These are phyloP conservation scores for Hemistola chrysoprasaria DNA, from an alignment of 2,888 invertebrate genomes.

Conservation along the genomic window DNA sequence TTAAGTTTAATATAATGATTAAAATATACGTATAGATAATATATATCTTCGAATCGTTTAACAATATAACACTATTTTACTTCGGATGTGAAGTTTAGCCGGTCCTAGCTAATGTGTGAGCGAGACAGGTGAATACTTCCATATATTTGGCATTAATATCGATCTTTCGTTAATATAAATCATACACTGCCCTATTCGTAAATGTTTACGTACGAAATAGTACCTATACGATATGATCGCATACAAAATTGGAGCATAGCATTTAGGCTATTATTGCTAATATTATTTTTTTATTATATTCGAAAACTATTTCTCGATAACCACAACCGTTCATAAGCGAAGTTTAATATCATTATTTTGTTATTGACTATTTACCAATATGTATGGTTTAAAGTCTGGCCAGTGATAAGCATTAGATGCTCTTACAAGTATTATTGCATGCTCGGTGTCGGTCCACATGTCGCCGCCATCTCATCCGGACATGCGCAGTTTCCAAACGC, in stretches of 20 bases:
- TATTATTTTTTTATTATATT: constrained; percentile 71
- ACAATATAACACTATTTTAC: constrained; percentile 79
- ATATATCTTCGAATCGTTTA: constrained; percentile 71
- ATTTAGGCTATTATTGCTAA: constrained; percentile 81
- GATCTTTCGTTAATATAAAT: constrained; percentile 37
- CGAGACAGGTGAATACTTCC: constrained; percentile 37
- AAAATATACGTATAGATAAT: constrained; percentile 81
- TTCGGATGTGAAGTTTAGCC: constrained; percentile 60
- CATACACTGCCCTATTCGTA: constrained; percentile 35
- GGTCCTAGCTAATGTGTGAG: constrained; percentile 35
- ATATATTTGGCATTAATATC: constrained; percentile 50
- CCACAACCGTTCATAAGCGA: constrained; percentile 83
- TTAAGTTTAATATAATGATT: constrained; percentile 81
- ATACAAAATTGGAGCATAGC: constrained; percentile 73
- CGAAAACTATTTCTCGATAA: constrained; percentile 80
- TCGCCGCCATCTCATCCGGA: constrained; percentile 60
- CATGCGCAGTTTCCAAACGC: constrained; percentile 63
- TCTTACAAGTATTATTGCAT: constrained; percentile 67
- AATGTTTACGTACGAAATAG: constrained; percentile 42
- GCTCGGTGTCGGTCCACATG: constrained; percentile 40
- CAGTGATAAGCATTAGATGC: constrained; percentile 63
- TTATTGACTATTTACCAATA: constrained; percentile 76
- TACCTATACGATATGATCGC: constrained; percentile 73
- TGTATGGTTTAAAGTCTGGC: constrained; percentile 60
- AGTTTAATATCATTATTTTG: constrained; percentile 77